phyloP scores from a whole-genome alignment of 2,797 vertebrate species.

The Aselliscus stoliczkanus region DNA sequence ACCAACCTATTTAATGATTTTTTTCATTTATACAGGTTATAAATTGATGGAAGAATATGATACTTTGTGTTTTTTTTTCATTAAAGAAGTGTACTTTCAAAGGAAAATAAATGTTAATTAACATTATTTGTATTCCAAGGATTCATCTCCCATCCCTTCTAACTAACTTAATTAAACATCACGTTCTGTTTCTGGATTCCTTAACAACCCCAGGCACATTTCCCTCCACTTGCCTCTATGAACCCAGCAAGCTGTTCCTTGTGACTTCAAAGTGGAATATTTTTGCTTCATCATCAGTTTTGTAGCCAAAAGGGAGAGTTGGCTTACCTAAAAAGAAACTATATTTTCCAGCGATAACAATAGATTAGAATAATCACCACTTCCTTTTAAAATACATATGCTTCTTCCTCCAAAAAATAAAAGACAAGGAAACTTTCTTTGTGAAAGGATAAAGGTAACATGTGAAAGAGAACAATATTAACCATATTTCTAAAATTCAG shows the following conservation, averaged over 20 bases:
- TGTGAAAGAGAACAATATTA: constrained; percentile 15
- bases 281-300: constrained; percentile 59
- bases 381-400: constrained; percentile 41
- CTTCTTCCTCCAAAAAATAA: neutral
- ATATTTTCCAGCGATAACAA: constrained; percentile 37
- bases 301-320: constrained; percentile 1
- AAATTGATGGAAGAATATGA: neutral
- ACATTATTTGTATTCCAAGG: constrained; percentile 36
- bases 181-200: neutral
- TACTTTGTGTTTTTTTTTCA: neutral
- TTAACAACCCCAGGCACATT: constrained; percentile 38
- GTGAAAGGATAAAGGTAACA: neutral
- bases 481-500: constrained; percentile 12
- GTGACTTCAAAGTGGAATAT: constrained; percentile 54
- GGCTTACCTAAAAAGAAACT: constrained; percentile 40
- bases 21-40: neutral
- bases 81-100: constrained; percentile 4
- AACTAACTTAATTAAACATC: constrained; percentile 46
- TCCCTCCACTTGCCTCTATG: constrained; percentile 9
- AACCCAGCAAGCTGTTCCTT: constrained; percentile 43
- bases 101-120: constrained; percentile 1
- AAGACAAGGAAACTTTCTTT: neutral
- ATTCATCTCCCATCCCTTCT: neutral
- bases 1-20: neutral
- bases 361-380: neutral